A percentile compares a stretch with the other conserved stretches of the same genome.
These are phyloP conservation scores for Zootermopsis nevadensis DNA, from an alignment of 2,888 invertebrate species.

Conservation along the genomic window DNA sequence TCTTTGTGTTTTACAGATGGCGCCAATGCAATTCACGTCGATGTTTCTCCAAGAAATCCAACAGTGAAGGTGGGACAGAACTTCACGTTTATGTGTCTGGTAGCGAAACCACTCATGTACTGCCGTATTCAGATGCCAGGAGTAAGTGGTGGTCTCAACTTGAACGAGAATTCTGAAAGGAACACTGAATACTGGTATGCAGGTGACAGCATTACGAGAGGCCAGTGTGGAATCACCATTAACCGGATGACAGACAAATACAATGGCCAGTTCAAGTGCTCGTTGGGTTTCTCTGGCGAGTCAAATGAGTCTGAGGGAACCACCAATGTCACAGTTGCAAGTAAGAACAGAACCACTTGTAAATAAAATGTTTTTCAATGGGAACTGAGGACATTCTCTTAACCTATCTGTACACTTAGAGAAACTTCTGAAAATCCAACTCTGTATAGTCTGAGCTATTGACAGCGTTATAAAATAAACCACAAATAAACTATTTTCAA, in stretches of 20 bases:
- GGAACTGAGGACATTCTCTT: too few species aligned
- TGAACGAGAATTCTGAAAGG: not conserved
- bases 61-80: slow-evolving; percentile 4
- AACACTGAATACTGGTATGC: not conserved
- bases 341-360: not conserved
- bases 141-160: not conserved
- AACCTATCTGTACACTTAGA: too few species aligned
- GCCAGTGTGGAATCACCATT: slow-evolving; percentile 14
- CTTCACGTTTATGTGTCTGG: slow-evolving; percentile 19
- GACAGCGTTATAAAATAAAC: too few species aligned
- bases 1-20: not conserved
- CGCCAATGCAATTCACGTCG: not conserved
- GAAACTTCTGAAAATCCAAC: too few species aligned
- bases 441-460: too few species aligned
- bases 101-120: not conserved
- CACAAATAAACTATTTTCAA: not conserved
- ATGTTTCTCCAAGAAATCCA: not conserved
- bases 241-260: not conserved
- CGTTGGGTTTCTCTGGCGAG: not conserved
- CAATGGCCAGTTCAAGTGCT: slow-evolving; percentile 9
- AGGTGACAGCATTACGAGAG: not conserved
- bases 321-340: slow-evolving; percentile 11
- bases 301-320: not conserved
- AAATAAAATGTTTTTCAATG: not conserved
- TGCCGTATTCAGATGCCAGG: not conserved